Conservation (phyloP, 2,888 invertebrate species). For the Mactromeris polynyma region DNA sequence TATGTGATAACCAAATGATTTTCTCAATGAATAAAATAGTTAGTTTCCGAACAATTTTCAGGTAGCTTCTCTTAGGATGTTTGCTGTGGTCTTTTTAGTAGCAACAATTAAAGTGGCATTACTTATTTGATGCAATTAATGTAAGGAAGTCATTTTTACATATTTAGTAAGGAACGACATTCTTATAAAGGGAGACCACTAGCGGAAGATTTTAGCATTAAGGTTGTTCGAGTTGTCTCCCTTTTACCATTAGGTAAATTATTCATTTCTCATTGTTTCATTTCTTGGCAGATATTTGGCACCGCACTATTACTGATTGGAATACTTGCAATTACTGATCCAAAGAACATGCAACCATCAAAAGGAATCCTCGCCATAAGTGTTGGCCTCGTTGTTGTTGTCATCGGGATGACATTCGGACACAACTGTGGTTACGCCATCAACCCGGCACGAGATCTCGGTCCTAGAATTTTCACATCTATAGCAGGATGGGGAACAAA, state of each 20-base stretch:
- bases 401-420: conserved; percentile 88
- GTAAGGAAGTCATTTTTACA: too few relatives aligned
- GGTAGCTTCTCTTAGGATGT: too few relatives aligned
- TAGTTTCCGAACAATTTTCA: too few relatives aligned
- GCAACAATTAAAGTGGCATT: too few relatives aligned
- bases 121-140: too few relatives aligned
- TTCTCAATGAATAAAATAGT: too few relatives aligned
- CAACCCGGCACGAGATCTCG: conserved; percentile 90
- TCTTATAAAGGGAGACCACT: too few relatives aligned
- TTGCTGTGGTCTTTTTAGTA: too few relatives aligned
- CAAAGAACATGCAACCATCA: conserved; percentile 87
- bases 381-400: conserved; percentile 87
- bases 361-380: conserved; percentile 86
- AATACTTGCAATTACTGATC: conserved; percentile 88
- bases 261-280: too few relatives aligned
- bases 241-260: neutral
- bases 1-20: too few relatives aligned
- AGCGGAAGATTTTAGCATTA: too few relatives aligned
- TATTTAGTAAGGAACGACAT: too few relatives aligned
- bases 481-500: conserved; percentile 88
- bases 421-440: conserved; percentile 89
- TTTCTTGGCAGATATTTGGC: conserved; percentile 86
- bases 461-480: conserved; percentile 88
- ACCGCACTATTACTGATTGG: conserved; percentile 88
- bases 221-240: neutral